A percentile compares a stretch with the other conserved stretches of the same genome.
Conservation (phyloP, 2,797 vertebrate species). For the Caiman crocodilus region DNA sequence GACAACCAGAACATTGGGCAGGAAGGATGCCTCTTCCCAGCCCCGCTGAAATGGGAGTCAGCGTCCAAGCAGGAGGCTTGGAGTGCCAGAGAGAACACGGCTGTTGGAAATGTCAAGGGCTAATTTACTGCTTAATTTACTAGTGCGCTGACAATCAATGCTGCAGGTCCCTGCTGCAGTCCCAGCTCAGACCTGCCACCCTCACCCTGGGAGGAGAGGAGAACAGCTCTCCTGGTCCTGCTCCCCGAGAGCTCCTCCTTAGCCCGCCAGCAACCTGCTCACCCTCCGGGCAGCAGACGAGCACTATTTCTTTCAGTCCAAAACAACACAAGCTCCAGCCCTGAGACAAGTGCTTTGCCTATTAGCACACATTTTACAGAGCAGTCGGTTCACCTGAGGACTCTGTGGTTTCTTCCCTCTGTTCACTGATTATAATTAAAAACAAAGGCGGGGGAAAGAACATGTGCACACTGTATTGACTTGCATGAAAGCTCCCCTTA, state of each 20-base stretch:
- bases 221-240: conserved; percentile 24
- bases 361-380: conserved; percentile 69
- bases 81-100: conserved; percentile 57
- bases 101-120: conserved; percentile 75
- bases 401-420: conserved; percentile 55
- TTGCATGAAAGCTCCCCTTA: conserved; percentile 57
- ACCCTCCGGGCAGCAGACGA: conserved; percentile 36
- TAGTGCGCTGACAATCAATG: conserved; percentile 76
- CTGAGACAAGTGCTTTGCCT: conserved; percentile 34
- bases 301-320: background rate
- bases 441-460: conserved; percentile 69
- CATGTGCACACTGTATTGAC: conserved; percentile 42
- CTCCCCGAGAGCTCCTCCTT: conserved; percentile 20
- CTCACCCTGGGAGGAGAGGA: conserved; percentile 38
- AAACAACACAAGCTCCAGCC: conserved; percentile 36
- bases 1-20: background rate
- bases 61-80: conserved; percentile 43
- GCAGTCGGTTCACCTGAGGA: conserved; percentile 60
- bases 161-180: conserved; percentile 55
- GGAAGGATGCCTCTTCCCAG: conserved; percentile 23
- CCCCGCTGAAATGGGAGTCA: conserved; percentile 34
- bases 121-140: conserved; percentile 82
- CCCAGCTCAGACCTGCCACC: conserved; percentile 42
- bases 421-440: conserved; percentile 76
- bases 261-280: conserved; percentile 40